Evolutionary conservation across 2,113 vertebrate species (phyloP).

Genomic region (Gallinago undulata): DNA sequence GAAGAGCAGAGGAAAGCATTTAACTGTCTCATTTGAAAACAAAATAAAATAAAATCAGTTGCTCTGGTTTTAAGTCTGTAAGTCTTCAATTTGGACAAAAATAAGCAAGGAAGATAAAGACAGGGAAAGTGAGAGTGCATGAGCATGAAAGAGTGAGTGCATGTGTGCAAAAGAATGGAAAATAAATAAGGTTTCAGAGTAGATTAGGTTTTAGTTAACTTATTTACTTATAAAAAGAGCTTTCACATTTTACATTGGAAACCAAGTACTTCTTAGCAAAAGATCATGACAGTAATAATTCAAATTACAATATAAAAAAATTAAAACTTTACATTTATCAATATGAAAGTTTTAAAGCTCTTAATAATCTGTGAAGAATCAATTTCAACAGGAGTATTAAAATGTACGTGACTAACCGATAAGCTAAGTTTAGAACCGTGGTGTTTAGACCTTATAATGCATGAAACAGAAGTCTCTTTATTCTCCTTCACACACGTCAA

Average conservation of each 20-base stretch:
- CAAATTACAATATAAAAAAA: background rate
- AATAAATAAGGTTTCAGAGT: background rate
- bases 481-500: background rate
- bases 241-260: background rate
- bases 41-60: background rate
- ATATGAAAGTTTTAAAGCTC: background rate
- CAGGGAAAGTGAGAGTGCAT: background rate
- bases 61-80: background rate
- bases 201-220: background rate
- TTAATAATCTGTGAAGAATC: background rate
- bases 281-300: background rate
- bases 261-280: background rate
- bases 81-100: background rate
- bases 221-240: background rate
- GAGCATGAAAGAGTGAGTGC: background rate
- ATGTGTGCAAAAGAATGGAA: background rate
- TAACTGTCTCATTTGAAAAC: background rate
- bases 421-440: background rate
- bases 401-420: background rate
- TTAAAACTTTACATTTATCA: background rate
- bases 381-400: background rate
- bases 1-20: background rate
- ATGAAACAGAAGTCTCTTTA: background rate
- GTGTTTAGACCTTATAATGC: background rate
- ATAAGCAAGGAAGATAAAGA: background rate